Base-by-base conservation (phyloP, 1,140 invertebrate species). In the Euwallacea similis region DNA sequence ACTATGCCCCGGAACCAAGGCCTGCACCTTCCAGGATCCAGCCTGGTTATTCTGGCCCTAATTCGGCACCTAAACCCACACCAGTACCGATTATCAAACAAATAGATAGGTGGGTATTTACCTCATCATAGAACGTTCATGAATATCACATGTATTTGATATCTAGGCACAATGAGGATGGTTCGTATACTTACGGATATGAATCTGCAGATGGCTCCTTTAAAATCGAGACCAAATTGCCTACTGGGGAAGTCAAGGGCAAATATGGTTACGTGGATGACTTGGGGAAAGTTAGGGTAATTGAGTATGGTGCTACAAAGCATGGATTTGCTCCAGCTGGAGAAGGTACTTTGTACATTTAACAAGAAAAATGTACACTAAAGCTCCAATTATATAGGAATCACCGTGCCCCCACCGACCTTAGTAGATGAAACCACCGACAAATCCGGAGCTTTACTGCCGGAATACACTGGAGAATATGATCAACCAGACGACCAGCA, bases 181-280 rank as follows among this genome's bases (percentile, higher is more conserved):
- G 92, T 60, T 92, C 91, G 0, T 95, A 95, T 80, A 94, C 92
- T 0, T 95, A 93, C 75, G 92, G 92, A 0, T 95, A 93, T 80
- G 92, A 94, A 79, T 91, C 90, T 8, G 91, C 88, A 10, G 91
- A 93, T 77, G 92, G 93, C 53, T 90, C 90, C 6, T 93, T 94
- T 82, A 94, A 94, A 81, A 93, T 94, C 74, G 92, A 95, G 79
- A 93, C 92, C 7, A 93, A 94, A 78, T 81, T 89, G 42, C 86
- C 89, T 0, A 88, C 86, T 13, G 92, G 93, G 0, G 90, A 93
- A 71, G 91, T 94, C 0, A 90, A 90, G 78, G 93, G 93, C 65
- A 93, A 93, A 79, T 94, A 94, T 77, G 92, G 94, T 7, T 96
- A 94, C 82, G 89, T 94, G 42, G 93, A 94, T 80, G 90, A 92